Evolutionary conservation across 2,113 vertebrate genomes (phyloP), one percentile per base, ranked within the genome.

Genomic region (Strix uralensis): DNA sequence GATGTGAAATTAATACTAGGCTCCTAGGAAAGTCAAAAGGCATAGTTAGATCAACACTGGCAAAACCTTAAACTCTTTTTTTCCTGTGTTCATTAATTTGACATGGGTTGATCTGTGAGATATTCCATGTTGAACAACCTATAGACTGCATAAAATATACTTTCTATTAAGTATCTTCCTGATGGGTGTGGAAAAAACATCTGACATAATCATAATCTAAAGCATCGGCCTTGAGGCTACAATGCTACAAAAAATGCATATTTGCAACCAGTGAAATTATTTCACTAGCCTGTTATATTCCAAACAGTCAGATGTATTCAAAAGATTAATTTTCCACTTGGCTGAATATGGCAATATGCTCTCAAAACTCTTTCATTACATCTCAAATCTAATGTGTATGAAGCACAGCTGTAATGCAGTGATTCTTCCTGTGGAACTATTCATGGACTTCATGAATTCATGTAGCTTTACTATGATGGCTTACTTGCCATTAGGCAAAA

Each of bases 401-500:
- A 69, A 93, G 38, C n/a, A 89, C 36, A 86, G 32, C 38, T 69
- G 23, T 57, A 83, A 51, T 47, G 34, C 15, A 92, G 25, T 2
- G 15, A 40, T 90, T 46, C 42, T 62, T 86, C 36, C 42, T 25
- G 12, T 49, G 38, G 44, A 82, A 61, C 61, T 92, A 55, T 71
- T 90, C 8, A 61, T 5, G 4, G 77, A 32, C 59, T 90, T 67
- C 73, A 62, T 81, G 59, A 90, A 78, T 78, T 81, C 44, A 51
- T 42, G 15, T 63, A 78, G 55, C 15, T 78, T 83, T 90, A 79
- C 57, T 36, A 52, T 34, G 38, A 84, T 54, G 63, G n/a, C 17
- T 91, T 59, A 79, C 25, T 89, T 92, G 81, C 73, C 70, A 95
- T 92, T n/a, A 57, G 91, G 87, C 65, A 92, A 94, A 97, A 88